Evolutionary conservation across 2,113 vertebrate species (phyloP).

Genomic region (Maccullochella peelii): DNA sequence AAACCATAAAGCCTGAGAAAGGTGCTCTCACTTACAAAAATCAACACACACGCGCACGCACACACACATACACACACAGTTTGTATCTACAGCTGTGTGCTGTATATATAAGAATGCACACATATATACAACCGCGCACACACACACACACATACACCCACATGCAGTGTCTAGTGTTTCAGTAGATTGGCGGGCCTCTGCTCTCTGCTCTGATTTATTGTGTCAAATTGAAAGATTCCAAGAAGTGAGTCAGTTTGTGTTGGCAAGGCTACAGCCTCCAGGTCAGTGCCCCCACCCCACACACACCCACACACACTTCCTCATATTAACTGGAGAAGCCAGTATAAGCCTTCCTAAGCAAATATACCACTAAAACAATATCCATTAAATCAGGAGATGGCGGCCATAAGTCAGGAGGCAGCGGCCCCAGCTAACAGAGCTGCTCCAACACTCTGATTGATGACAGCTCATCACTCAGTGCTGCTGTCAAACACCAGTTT

Average conservation of each 20-base stretch:
- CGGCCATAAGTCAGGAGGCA: conserved; percentile 17
- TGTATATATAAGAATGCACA: neutral
- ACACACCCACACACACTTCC: conserved; percentile 24
- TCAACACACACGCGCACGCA: neutral
- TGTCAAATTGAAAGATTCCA: conserved; percentile 69
- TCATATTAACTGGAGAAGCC: conserved; percentile 32
- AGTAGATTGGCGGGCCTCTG: conserved; percentile 43
- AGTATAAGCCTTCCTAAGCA: conserved; percentile 20
- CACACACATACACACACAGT: too few species aligned
- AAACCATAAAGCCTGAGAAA: conserved; percentile 14
- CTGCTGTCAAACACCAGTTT: conserved; percentile 3
- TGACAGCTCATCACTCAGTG: conserved; percentile 14
- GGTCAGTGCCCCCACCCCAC: conserved; percentile 14
- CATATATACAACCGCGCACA: neutral
- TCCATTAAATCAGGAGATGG: conserved; percentile 36
- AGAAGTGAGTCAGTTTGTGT: conserved; percentile 69
- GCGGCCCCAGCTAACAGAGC: neutral
- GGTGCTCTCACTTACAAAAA: neutral
- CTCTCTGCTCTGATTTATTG: conserved; percentile 67
- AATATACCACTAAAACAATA: conserved; percentile 47
- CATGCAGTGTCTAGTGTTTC: conserved; percentile 53
- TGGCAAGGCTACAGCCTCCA: conserved; percentile 60
- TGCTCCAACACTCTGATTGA: neutral
- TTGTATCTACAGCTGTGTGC: neutral
- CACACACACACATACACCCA: conserved; percentile 12